Conservation (phyloP, 1,140 invertebrate species). For the Megalopta genalis region DNA sequence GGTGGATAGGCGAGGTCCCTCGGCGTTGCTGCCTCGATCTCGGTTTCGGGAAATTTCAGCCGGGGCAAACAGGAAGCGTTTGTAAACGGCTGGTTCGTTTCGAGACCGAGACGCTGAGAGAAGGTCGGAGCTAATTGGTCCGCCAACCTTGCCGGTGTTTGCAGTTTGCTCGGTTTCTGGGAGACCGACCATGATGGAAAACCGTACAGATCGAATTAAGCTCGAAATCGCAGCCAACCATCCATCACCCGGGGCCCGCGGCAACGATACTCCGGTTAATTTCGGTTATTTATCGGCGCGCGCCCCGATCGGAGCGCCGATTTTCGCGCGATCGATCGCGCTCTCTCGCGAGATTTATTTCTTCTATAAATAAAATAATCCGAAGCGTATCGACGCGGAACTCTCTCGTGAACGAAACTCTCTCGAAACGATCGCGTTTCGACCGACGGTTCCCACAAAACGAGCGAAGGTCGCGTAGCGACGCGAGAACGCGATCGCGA, state of each 20-base stretch:
- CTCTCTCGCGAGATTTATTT: background rate
- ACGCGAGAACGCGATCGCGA: no score
- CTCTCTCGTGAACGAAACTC: no score
- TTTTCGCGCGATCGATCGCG: background rate
- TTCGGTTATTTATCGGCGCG: conserved; percentile 23
- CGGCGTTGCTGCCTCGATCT: conserved; percentile 3
- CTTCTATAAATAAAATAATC: no score
- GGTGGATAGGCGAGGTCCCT: background rate
- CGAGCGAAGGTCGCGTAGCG: no score
- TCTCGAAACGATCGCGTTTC: no score
- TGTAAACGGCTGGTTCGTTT: conserved; percentile 30
- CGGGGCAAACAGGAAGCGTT: conserved; percentile 38
- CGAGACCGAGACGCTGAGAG: conserved; percentile 32
- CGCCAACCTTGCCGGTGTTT: conserved; percentile 40
- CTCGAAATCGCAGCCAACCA: conserved; percentile 29
- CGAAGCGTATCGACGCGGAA: no score
- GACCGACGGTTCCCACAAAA: no score
- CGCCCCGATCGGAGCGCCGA: background rate
- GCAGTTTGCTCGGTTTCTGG: conserved; percentile 46
- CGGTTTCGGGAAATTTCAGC: conserved; percentile 45
- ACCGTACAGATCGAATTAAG: conserved; percentile 46
- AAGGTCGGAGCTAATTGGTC: conserved; percentile 46
- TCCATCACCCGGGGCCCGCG: conserved; percentile 2
- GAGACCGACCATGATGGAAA: conserved; percentile 38
- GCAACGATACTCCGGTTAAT: conserved; percentile 24